Evolutionary conservation across 2,113 vertebrate genomes (phyloP).

Genomic region (Nettapus auritus): DNA sequence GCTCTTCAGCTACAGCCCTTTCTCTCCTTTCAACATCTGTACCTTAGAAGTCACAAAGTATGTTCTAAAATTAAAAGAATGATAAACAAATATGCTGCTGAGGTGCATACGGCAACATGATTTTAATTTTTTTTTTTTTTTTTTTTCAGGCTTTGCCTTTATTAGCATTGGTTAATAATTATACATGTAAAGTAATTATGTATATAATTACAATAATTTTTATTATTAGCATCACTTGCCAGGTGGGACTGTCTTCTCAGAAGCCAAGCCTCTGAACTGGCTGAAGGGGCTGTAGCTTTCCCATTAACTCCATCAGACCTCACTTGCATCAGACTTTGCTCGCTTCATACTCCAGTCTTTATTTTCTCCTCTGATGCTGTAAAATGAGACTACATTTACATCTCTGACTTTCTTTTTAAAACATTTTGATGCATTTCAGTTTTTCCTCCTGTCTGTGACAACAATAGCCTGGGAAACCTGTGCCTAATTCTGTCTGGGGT

Average conservation of each 20-base stretch:
- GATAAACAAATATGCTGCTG: neutral
- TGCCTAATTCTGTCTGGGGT: neutral
- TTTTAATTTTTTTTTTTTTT: conserved; percentile 14
- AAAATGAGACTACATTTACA: neutral
- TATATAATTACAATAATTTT: conserved; percentile 7
- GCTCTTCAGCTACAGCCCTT: neutral
- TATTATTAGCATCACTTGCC: conserved; percentile 28
- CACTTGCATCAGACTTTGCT: neutral
- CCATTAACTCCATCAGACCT: neutral
- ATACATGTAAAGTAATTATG: conserved; percentile 21
- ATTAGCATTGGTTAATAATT: conserved; percentile 43
- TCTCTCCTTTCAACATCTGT: neutral
- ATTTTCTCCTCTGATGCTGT: neutral
- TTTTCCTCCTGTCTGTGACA: neutral
- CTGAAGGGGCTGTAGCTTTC: neutral
- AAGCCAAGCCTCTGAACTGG: neutral
- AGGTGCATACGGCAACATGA: neutral
- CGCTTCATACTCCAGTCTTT: neutral
- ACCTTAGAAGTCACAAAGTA: neutral
- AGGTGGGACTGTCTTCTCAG: neutral
- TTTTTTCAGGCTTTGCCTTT: neutral
- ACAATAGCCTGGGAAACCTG: neutral
- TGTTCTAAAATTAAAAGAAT: conserved; percentile 4
- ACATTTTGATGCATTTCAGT: neutral
- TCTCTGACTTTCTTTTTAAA: neutral